Conservation (phyloP, 2,797 vertebrate genomes). For the Orestias chungarensis region DNA sequence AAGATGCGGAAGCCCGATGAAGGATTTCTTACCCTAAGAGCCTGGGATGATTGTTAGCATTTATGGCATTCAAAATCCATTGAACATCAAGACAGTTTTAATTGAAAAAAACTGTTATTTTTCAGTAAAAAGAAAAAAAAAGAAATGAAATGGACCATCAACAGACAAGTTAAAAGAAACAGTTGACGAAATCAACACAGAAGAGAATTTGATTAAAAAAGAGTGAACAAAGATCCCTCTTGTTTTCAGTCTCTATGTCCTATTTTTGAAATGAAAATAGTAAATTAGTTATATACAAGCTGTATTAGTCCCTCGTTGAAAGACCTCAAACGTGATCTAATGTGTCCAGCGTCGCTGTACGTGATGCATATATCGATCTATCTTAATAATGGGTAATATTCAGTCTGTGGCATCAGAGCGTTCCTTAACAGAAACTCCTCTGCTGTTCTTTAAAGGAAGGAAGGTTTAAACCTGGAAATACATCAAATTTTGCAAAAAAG, state of each 20-base stretch:
- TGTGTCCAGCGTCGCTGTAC: neutral
- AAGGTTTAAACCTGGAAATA: neutral
- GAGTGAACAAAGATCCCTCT: neutral
- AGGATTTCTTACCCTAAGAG: neutral
- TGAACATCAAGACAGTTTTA: neutral
- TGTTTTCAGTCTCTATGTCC: neutral
- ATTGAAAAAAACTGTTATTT: neutral
- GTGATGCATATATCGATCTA: neutral
- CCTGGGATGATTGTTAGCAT: neutral
- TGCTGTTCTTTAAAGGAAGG: conserved; percentile 1
- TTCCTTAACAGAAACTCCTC: conserved; percentile 9
- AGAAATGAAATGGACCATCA: no score
- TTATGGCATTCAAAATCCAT: neutral
- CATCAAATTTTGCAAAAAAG: neutral
- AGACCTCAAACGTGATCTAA: no score
- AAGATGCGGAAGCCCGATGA: neutral
- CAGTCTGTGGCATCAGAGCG: neutral
- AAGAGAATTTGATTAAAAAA: neutral
- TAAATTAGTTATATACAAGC: no score
- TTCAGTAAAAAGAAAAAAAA: neutral
- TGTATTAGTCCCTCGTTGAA: no score
- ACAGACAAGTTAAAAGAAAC: neutral
- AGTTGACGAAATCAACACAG: neutral
- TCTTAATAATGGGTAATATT: neutral
- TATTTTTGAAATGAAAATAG: neutral